Evolutionary conservation across 1,140 invertebrate genomes (phyloP), one percentile per base, ranked within the genome.

Genomic region (Laupala kohalensis): DNA sequence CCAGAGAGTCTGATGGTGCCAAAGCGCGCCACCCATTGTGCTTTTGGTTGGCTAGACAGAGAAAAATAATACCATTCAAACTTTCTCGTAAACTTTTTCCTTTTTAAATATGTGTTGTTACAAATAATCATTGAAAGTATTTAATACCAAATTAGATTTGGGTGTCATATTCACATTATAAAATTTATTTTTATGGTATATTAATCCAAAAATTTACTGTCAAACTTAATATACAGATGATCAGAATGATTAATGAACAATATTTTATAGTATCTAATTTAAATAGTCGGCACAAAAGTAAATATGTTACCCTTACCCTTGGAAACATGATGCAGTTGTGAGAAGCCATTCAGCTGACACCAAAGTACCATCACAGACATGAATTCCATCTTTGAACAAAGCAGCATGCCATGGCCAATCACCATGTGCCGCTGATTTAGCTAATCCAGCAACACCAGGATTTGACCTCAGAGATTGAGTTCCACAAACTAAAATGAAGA

Each of bases 381-480:
- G 93, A 53, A 90, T 87, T 73, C 92, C 89, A 76, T 93, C 86
- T 76, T 93, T 90, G 74, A 93, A 88, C 0, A 96, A 83, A 6
- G 91, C 88, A 19, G 88, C 91, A 77, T 94, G 89, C 93, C 93
- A 96, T 19, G 94, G 94, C 93, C 93, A 96, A 77, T 95, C 91
- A 3, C 90, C 91, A 2, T 89, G 88, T 4, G 82, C 82, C 5
- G 90, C 84, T 78, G 89, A 88, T 78, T 92, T 91, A 37, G 84
- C 82, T 62, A 93, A 78, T 6, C 83, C 83, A 69, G 84, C 82
- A 27, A 82, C 73, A 79, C 73, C 81, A 80, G 27, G 77, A 80
- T 37, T 81, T 24, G 87, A 81, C 67, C 77, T 74, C 53, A 77
- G 71, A n/a, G 79, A 79, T 73, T 92, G 87, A 30, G 91, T 79